Percentiles rank a stretch among this genome's conserved stretches.
Conservation (phyloP, 1,140 invertebrate species). For the Drosophila subobscura region DNA sequence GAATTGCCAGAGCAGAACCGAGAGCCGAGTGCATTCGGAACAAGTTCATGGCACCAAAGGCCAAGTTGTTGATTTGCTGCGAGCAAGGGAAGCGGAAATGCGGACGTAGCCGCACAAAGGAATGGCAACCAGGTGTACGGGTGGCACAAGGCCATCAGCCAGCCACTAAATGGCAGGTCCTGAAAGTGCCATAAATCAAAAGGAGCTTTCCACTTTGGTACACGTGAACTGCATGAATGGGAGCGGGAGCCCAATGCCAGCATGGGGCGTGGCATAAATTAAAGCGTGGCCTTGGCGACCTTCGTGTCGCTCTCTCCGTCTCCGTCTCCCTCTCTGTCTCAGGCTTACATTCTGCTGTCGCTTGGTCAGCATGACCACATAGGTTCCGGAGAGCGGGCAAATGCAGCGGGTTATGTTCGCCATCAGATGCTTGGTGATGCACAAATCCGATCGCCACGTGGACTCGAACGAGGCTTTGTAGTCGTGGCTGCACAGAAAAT, state of each 20-base stretch:
- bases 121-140: constrained; percentile 14
- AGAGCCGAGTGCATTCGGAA: constrained; percentile 32
- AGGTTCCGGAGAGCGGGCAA: constrained; percentile 86
- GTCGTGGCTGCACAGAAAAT: constrained; percentile 60
- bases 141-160: constrained; percentile 7
- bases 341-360: constrained; percentile 85
- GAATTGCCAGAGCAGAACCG: constrained; percentile 12
- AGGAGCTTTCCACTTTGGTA: constrained; percentile 50
- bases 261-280: constrained; percentile 12
- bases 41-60: constrained; percentile 43
- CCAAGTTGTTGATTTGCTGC: constrained; percentile 39
- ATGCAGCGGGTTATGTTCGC: constrained; percentile 85
- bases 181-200: constrained; percentile 60
- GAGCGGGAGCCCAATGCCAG: constrained; percentile 10
- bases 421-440: constrained; percentile 84
- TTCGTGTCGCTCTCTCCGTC: not conserved
- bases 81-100: constrained; percentile 47
- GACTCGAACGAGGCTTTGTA: constrained; percentile 81
- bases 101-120: constrained; percentile 25
- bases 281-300: constrained; percentile 37
- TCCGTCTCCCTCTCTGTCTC: not conserved
- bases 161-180: constrained; percentile 38
- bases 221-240: constrained; percentile 59
- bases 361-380: constrained; percentile 86
- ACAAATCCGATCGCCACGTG: constrained; percentile 84